Evolutionary conservation across 2,113 vertebrate genomes (phyloP).

Genomic region (Oceanodroma tethys): DNA sequence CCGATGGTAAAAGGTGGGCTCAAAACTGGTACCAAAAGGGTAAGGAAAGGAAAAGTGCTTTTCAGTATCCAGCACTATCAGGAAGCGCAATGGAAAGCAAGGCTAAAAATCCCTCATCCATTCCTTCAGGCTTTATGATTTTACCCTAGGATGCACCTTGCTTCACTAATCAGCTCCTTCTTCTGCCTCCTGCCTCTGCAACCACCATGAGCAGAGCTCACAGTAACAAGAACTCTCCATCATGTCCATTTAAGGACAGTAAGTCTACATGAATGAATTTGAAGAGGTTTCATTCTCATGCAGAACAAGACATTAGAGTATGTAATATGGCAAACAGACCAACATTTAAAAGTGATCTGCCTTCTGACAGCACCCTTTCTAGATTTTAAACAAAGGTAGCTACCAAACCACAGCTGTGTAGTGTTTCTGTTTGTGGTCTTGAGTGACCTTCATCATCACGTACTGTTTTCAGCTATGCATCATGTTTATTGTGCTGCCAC

Average conservation of each 20-base stretch:
- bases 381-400: background rate
- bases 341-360: background rate
- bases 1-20: background rate
- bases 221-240: background rate
- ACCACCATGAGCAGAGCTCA: background rate
- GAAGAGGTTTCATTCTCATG: background rate
- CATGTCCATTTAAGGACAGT: background rate
- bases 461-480: rapidly evolving
- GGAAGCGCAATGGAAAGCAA: background rate
- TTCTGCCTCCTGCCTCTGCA: background rate
- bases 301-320: background rate
- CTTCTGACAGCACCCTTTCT: background rate
- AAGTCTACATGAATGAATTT: background rate
- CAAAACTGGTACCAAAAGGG: background rate
- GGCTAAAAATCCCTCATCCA: background rate
- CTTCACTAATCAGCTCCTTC: background rate
- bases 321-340: background rate
- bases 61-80: background rate
- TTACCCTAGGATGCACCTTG: background rate
- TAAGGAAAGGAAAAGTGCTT: background rate
- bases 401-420: background rate
- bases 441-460: background rate
- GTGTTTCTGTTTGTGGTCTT: background rate
- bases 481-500: background rate
- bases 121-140: background rate